Evolutionary conservation across 2,888 invertebrate genomes (phyloP).

Genomic region (Drosophila buzzatii): DNA sequence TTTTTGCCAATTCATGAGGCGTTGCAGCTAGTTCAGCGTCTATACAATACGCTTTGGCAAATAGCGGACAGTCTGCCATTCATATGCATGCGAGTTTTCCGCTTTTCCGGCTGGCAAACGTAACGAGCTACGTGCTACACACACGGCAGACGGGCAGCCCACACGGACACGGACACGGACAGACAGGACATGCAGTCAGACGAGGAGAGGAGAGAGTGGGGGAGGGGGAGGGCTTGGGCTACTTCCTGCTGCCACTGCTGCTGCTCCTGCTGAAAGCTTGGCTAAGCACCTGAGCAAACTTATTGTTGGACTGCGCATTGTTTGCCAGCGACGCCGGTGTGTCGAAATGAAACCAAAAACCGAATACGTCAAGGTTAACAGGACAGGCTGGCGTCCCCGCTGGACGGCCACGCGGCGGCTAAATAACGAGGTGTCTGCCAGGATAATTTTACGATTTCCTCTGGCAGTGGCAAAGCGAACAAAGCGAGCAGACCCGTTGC

Average conservation of each 20-base stretch:
- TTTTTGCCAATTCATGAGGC: constrained; percentile 75
- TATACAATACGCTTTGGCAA: constrained; percentile 75
- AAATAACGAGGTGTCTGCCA: constrained; percentile 85
- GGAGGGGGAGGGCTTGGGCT: not conserved
- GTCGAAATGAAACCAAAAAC: constrained; percentile 57
- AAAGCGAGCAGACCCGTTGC: constrained; percentile 29
- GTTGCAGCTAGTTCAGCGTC: constrained; percentile 34
- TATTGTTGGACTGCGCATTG: constrained; percentile 83
- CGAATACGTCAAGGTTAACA: constrained; percentile 82
- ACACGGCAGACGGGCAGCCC: not conserved
- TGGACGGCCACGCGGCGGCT: constrained; percentile 25
- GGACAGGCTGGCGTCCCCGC: constrained; percentile 29
- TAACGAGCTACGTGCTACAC: constrained; percentile 43
- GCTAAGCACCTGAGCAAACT: constrained; percentile 84
- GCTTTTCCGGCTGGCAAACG: constrained; percentile 65
- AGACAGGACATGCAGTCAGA: constrained; percentile 9
- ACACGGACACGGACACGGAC: constrained; percentile 9
- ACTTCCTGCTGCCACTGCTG: constrained; percentile 37
- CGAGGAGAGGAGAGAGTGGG: not conserved
- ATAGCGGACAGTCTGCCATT: constrained; percentile 60
- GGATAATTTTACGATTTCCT: constrained; percentile 85
- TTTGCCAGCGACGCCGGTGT: constrained; percentile 61
- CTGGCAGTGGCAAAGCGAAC: constrained; percentile 65
- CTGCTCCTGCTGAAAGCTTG: constrained; percentile 75
- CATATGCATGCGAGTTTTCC: constrained; percentile 78